Conservation (phyloP, 2,888 invertebrate species). For the Rhimphoctona megacephalus region DNA sequence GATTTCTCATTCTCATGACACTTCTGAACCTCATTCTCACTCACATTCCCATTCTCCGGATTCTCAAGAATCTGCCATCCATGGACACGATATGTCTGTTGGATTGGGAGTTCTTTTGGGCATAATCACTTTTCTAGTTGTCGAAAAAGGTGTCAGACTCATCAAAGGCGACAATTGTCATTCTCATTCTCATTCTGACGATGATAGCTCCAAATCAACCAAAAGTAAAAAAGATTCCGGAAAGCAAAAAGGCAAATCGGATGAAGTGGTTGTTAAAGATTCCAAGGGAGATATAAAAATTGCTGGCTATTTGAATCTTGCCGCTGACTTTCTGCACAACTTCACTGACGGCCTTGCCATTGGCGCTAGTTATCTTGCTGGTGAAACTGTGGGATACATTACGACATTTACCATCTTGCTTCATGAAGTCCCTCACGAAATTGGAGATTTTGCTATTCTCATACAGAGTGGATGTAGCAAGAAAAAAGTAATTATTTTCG, state of each 20-base stretch:
- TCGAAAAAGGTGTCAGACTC: constrained; percentile 96
- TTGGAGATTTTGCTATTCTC: constrained; percentile 99
- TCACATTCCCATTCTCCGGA: constrained; percentile 87
- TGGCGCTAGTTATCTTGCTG: constrained; percentile 98
- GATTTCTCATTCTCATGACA: constrained; percentile 86
- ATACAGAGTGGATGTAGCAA: constrained; percentile 98
- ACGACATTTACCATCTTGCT: constrained; percentile 98
- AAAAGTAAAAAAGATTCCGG: constrained; percentile 51
- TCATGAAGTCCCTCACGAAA: constrained; percentile 99
- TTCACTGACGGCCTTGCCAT: constrained; percentile 99
- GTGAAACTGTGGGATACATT: constrained; percentile 93
- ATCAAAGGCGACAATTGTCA: constrained; percentile 93
- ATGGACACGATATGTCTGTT: constrained; percentile 93
- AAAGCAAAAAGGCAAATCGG: constrained; percentile 56
- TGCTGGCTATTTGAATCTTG: constrained; percentile 97
- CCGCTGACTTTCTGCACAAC: constrained; percentile 99
- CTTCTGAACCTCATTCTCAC: constrained; percentile 73
- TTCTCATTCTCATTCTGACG: constrained; percentile 86
- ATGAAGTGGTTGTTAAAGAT: constrained; percentile 67
- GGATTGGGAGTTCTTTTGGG: constrained; percentile 98
- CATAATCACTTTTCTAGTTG: constrained; percentile 95
- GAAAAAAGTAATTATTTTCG: constrained; percentile 88
- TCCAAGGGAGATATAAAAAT: constrained; percentile 89
- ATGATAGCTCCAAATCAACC: constrained; percentile 43
- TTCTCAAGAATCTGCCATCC: constrained; percentile 82